Conservation (phyloP, 1,140 invertebrate species). For the Metopolophium dirhodum region DNA sequence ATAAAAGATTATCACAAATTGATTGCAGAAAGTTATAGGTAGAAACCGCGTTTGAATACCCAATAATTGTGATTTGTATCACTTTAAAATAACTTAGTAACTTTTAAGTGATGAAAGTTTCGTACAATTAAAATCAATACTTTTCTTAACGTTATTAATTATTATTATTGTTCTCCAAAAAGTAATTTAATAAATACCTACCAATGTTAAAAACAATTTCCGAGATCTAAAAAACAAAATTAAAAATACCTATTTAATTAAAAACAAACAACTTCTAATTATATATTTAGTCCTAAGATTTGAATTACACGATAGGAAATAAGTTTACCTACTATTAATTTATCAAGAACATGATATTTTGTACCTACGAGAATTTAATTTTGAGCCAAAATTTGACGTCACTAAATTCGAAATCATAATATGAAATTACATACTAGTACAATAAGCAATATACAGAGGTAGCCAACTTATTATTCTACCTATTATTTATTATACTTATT, state of each 20-base stretch:
- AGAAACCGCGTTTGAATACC: not conserved
- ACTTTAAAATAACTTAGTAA: not conserved
- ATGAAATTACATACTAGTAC: not conserved
- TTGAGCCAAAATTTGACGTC: not conserved
- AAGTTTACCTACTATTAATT: not conserved
- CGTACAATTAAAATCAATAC: not conserved
- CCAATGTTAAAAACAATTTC: not conserved
- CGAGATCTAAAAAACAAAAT: not conserved
- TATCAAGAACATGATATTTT: not conserved
- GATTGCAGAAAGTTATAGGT: no score
- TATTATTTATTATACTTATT: not conserved
- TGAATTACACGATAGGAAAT: not conserved
- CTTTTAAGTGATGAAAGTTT: not conserved
- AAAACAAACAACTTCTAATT: constrained; percentile 4
- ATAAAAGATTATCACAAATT: not conserved
- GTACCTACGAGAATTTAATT: not conserved
- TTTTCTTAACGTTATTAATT: not conserved
- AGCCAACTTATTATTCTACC: not conserved
- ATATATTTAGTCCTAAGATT: not conserved
- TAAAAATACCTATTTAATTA: constrained; percentile 5
- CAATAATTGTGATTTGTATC: not conserved
- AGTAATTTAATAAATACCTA: constrained; percentile 9
- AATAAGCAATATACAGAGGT: not conserved
- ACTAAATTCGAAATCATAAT: not conserved
- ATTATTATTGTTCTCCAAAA: constrained; percentile 19